Evolutionary conservation across 2,888 invertebrate species (phyloP).

Genomic region (Nymphalis polychloros): DNA sequence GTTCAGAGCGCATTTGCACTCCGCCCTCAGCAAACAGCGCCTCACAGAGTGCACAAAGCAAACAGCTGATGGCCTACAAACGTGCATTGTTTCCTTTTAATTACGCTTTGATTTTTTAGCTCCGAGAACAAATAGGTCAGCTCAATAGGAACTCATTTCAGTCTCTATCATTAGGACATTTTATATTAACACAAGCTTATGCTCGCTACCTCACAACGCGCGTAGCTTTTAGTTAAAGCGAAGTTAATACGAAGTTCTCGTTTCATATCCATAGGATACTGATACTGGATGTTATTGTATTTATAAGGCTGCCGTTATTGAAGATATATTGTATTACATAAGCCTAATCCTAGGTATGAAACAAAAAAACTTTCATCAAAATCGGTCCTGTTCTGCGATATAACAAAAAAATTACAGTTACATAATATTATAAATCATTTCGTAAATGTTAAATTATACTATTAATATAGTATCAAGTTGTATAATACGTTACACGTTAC

Average conservation of each 20-base stretch:
- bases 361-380: no score
- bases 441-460: no score
- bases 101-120: conserved; percentile 41
- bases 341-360: no score
- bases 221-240: no score
- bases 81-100: conserved; percentile 54
- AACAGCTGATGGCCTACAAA: conserved; percentile 58
- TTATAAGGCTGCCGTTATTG: no score
- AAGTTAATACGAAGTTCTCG: not conserved
- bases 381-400: no score
- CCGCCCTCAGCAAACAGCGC: conserved; percentile 40
- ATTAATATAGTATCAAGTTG: no score
- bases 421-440: no score
- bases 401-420: no score
- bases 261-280: not conserved
- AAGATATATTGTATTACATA: no score
- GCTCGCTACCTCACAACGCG: not conserved
- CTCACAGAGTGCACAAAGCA: conserved; percentile 48
- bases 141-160: conserved; percentile 23
- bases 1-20: conserved; percentile 49
- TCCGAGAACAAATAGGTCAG: conserved; percentile 26
- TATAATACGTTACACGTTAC: no score
- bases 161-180: conserved; percentile 20
- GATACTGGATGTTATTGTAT: no score
- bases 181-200: conserved; percentile 10